Conservation (phyloP, 2,113 vertebrate species). For the Ceyx margarethae region DNA sequence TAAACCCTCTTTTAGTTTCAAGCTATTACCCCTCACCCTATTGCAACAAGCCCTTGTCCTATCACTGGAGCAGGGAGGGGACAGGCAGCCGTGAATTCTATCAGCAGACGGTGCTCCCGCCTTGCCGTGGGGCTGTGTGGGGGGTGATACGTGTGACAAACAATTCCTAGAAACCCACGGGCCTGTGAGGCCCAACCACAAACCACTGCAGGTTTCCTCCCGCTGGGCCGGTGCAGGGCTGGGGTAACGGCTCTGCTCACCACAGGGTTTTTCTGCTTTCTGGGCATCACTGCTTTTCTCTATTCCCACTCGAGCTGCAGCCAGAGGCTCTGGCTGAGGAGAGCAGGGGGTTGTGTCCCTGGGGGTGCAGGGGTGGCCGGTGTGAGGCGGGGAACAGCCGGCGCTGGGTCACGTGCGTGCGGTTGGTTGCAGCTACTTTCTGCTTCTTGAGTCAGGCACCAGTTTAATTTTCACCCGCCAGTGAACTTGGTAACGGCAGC, state of each 20-base stretch:
- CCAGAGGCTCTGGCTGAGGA: accelerated
- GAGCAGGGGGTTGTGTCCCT: neutral
- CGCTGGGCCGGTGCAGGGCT: accelerated
- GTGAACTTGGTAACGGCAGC: accelerated
- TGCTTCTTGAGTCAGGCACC: neutral
- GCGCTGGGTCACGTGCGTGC: accelerated
- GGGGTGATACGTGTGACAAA: neutral
- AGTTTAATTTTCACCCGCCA: neutral
- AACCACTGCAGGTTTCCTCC: neutral
- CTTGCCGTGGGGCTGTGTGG: accelerated
- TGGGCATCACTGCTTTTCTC: neutral
- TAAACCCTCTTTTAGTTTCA: neutral
- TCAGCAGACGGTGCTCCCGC: neutral
- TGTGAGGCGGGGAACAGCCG: neutral
- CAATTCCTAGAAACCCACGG: neutral
- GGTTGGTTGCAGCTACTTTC: neutral
- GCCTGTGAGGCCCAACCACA: neutral
- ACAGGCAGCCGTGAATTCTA: neutral
- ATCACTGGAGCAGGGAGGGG: neutral
- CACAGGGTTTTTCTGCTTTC: neutral
- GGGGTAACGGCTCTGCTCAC: neutral
- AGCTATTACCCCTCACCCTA: neutral
- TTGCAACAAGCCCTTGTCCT: neutral
- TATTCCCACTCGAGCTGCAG: neutral
- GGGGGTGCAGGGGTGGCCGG: neutral